Percentiles rank a stretch among this genome's conserved stretches.
These are phyloP conservation scores for Drosophila kurseongensis DNA, from an alignment of 1,140 invertebrate genomes.

Conservation along the genomic window DNA sequence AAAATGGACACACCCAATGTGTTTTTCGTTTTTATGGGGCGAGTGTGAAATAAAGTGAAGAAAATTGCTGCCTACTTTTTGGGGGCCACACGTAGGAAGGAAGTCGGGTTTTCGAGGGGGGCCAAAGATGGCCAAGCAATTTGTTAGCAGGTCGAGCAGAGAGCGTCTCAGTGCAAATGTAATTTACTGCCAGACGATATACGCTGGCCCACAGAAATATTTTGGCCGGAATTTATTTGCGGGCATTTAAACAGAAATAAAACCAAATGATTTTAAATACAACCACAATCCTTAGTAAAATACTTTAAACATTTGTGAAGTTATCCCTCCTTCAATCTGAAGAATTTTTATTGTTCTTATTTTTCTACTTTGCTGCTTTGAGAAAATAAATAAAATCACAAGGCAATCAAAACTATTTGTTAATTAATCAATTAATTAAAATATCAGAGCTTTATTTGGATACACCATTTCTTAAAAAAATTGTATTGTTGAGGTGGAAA, in stretches of 20 bases:
- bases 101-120: slow-evolving; percentile 13
- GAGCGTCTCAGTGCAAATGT: slow-evolving; percentile 44
- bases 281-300: neutral
- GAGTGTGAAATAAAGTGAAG: slow-evolving; percentile 50
- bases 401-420: too few species aligned
- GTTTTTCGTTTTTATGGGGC: slow-evolving; percentile 35
- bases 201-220: slow-evolving; percentile 31
- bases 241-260: slow-evolving; percentile 26
- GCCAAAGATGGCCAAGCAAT: slow-evolving; percentile 43
- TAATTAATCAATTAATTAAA: too few species aligned
- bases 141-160: slow-evolving; percentile 45
- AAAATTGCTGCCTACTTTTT: slow-evolving; percentile 53
- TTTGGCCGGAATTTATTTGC: slow-evolving; percentile 39
- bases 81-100: slow-evolving; percentile 14
- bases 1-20: slow-evolving; percentile 49
- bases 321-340: neutral
- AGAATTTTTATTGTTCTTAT: neutral
- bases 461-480: too few species aligned
- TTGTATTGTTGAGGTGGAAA: too few species aligned
- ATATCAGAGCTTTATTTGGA: too few species aligned
- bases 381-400: too few species aligned
- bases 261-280: slow-evolving; percentile 43
- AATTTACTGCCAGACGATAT: slow-evolving; percentile 49
- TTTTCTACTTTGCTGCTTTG: neutral
- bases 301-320: neutral